Evolutionary conservation across 2,888 invertebrate genomes (phyloP), one percentile per base, ranked within the genome.

Genomic region (Dryococelus australis): DNA sequence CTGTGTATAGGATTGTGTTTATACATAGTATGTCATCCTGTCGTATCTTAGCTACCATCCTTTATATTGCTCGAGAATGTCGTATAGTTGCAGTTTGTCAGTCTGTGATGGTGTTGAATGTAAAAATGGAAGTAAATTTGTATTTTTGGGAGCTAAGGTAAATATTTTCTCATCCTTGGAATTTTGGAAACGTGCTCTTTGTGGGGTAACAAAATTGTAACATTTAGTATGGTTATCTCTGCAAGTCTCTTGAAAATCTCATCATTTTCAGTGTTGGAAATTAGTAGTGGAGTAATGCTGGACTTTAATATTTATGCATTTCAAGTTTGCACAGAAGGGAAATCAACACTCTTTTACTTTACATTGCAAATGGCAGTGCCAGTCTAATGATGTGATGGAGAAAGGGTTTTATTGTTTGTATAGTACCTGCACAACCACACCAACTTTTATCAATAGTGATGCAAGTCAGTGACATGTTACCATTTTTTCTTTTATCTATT

Each of bases 391-490:
- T 47, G 10, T 47, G 10, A 47, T 47, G 47, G n/a, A n/a, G 16
- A 10, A n/a, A 65, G n/a, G 10, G 65, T n/a, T 16, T 65, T 12
- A 24, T 65, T 10, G 20, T n/a, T 65, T 65, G 20, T 24, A n/a
- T 65, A n/a, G 65, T 65, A 65, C 65, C 65, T 65, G 65, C n/a
- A 16, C 65, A 65, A 65, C 24, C n/a, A 65, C 65, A 20, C 65
- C 65, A 65, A 65, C 20, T 65, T 65, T 65, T 24, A n/a, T 65
- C 65, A 65, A n/a, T 65, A 20, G 65, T 65, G 65, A 65, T 65
- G 65, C 20, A 65, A 65, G 65, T 65, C 65, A 65, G 65, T n/a
- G 65, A 65, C 20, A 65, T 65, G 65, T 65, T 65, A 65, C 65
- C 65, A 65, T 24, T 65, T 65, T 65, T 65, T 24, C n/a, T 65